A percentile compares a stretch with the other conserved stretches of the same genome.
Conservation (phyloP, 2,113 vertebrate species). For the Aptenodytes forsteri region DNA sequence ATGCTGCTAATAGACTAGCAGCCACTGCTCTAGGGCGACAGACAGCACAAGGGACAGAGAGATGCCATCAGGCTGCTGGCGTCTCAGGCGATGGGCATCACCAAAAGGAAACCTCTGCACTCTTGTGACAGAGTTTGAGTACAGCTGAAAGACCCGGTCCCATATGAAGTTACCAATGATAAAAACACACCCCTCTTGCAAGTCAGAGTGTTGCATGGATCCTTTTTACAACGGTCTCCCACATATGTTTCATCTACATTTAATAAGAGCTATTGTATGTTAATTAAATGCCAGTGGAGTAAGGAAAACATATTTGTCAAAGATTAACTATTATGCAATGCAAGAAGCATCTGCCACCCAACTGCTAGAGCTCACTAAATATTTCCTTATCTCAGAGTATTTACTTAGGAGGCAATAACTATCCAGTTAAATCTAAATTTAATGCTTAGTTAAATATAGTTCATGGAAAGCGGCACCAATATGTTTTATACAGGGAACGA, state of each 20-base stretch:
- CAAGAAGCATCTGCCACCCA: constrained; percentile 69
- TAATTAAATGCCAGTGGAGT: constrained; percentile 68
- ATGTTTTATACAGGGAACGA: constrained; percentile 61
- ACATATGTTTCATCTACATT: constrained; percentile 28
- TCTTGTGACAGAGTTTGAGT: background rate
- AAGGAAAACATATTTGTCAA: constrained; percentile 66
- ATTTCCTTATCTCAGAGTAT: constrained; percentile 75
- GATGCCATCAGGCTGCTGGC: background rate
- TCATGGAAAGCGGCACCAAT: constrained; percentile 73
- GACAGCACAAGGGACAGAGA: background rate
- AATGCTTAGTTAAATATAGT: constrained; percentile 79
- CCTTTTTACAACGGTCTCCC: background rate
- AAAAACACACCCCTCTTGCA: background rate
- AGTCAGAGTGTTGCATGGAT: background rate
- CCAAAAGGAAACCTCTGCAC: background rate
- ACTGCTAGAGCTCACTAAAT: constrained; percentile 74
- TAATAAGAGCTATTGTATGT: constrained; percentile 62
- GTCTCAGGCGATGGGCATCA: background rate
- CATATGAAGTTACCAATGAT: background rate
- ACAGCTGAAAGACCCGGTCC: background rate
- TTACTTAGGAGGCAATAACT: constrained; percentile 76
- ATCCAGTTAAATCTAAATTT: constrained; percentile 77
- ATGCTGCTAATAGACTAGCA: background rate
- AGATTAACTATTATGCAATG: constrained; percentile 69
- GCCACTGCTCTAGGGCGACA: fast-evolving